Conservation (phyloP, 2,797 vertebrate genomes). For the Sebastes oblongus region DNA sequence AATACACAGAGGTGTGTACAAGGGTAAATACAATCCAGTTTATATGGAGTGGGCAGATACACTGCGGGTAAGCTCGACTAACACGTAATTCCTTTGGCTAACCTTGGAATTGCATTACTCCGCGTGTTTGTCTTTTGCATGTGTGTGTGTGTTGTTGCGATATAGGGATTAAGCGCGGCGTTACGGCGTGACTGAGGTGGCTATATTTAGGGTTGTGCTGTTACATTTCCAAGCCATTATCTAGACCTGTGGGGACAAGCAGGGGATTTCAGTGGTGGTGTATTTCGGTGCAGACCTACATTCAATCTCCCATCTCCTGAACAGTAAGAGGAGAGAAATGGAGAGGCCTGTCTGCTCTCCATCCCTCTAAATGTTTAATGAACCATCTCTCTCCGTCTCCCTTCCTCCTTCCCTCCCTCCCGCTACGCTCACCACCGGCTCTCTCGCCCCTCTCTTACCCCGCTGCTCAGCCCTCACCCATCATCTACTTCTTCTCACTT, state of each 20-base stretch:
- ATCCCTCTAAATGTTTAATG: conserved; percentile 79
- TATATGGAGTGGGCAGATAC: conserved; percentile 48
- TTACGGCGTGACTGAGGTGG: conserved; percentile 34
- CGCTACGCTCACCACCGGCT: background rate
- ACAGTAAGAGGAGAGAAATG: conserved; percentile 58
- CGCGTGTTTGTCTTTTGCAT: conserved; percentile 51
- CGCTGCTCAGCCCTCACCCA: conserved; percentile 36
- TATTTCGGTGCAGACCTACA: conserved; percentile 38
- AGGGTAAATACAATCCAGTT: conserved; percentile 68
- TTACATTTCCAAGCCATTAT: conserved; percentile 64
- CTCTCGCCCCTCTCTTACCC: conserved; percentile 2
- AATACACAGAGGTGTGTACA: conserved; percentile 68
- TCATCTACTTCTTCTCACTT: conserved; percentile 56
- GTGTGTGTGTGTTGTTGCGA: conserved; percentile 24
- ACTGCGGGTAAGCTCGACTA: conserved; percentile 41
- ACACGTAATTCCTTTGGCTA: conserved; percentile 59
- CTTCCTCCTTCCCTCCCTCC: background rate
- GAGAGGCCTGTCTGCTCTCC: conserved; percentile 69
- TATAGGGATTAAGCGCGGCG: conserved; percentile 45
- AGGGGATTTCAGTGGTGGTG: conserved; percentile 32
- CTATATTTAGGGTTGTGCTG: conserved; percentile 57
- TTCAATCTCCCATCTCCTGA: conserved; percentile 54
- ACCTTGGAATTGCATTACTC: conserved; percentile 61
- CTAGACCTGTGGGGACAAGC: conserved; percentile 45
- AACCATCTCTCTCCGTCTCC: conserved; percentile 56